These are phyloP conservation scores for Marcusenius ussheri DNA, from an alignment of 2,113 vertebrate species.

Conservation along the genomic window DNA sequence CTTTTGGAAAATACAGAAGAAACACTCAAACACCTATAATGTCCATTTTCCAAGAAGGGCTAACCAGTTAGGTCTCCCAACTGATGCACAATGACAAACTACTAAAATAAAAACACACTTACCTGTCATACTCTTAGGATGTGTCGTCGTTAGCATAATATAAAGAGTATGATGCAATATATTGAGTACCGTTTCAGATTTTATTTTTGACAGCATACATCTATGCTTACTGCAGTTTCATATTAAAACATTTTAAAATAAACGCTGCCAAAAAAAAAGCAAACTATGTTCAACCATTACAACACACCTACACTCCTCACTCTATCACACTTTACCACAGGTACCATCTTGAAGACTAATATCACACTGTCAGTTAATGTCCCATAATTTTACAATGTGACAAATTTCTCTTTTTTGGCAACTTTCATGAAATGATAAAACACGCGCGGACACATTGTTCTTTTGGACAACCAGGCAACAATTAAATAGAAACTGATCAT, in stretches of 20 bases:
- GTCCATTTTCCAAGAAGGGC: background rate
- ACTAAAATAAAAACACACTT: background rate
- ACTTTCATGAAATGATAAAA: background rate
- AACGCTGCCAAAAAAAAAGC: slow-evolving; percentile 43
- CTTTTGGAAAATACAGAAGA: background rate
- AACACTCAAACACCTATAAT: background rate
- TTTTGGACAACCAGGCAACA: background rate
- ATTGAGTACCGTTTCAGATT: slow-evolving; percentile 66
- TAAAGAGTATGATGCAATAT: slow-evolving; percentile 37
- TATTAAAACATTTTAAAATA: slow-evolving; percentile 48
- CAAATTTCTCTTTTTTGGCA: background rate
- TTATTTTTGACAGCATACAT: slow-evolving; percentile 71
- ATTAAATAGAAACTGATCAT: background rate
- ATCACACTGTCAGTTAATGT: background rate
- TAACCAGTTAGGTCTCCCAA: background rate
- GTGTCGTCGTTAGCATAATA: background rate
- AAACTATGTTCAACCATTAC: slow-evolving; percentile 47
- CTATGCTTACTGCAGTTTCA: slow-evolving; percentile 58
- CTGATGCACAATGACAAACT: background rate
- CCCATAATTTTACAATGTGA: slow-evolving; percentile 12
- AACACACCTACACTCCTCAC: slow-evolving; percentile 23
- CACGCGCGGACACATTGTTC: background rate
- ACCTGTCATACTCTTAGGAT: background rate
- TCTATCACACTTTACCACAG: slow-evolving; percentile 14
- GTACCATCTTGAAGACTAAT: slow-evolving; percentile 33